phyloP scores from a whole-genome alignment of 2,888 invertebrate genomes.

The Gisinianus flammeolus region DNA sequence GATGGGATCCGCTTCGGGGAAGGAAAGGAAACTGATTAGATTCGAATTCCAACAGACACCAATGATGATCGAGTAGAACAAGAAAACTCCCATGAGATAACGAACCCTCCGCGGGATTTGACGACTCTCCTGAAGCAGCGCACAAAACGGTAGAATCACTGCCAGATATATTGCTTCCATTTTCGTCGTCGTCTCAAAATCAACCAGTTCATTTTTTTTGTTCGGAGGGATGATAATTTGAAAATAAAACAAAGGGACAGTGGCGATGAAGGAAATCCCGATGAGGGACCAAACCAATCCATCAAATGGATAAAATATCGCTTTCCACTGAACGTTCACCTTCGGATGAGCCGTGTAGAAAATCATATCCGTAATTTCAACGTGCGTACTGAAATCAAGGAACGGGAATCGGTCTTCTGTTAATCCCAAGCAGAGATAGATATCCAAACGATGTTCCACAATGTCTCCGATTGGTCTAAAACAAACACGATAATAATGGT shows the following conservation, averaged over 20 bases:
- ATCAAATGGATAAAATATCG: neutral
- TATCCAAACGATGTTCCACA: neutral
- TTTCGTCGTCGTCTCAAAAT: neutral
- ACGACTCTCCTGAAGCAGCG: neutral
- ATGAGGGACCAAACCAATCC: neutral
- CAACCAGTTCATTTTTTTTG: neutral
- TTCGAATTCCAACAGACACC: conserved; percentile 4
- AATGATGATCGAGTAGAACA: conserved; percentile 21
- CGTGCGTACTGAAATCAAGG: neutral
- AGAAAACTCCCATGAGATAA: neutral
- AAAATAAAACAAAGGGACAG: neutral
- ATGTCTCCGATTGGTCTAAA: neutral
- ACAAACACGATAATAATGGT: no score
- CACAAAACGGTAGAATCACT: neutral
- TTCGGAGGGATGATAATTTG: neutral
- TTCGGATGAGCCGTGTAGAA: neutral
- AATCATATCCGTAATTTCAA: neutral
- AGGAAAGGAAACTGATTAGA: conserved; percentile 27
- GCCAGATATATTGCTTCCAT: neutral
- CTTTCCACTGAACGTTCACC: neutral
- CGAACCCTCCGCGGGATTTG: neutral
- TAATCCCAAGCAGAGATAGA: neutral
- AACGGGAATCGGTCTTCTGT: neutral
- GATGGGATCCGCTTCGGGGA: conserved; percentile 20
- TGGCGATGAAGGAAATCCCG: neutral